Evolutionary conservation across 2,797 vertebrate genomes (phyloP).

Genomic region (Clarias pachynema): DNA sequence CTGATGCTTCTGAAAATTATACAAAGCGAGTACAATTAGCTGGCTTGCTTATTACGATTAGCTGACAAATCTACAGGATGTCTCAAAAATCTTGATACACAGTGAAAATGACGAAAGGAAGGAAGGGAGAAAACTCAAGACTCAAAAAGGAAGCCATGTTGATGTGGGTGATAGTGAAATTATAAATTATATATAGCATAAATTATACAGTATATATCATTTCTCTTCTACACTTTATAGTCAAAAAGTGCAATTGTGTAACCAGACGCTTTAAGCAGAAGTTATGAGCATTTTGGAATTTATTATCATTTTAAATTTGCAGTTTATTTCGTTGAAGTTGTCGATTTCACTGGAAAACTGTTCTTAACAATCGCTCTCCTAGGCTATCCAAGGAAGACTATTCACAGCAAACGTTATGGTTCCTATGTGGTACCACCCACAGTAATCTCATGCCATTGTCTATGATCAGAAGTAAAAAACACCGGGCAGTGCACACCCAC

Average conservation of each 20-base stretch:
- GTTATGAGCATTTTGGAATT: neutral
- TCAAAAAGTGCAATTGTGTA: neutral
- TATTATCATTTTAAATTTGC: neutral
- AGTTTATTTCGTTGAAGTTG: neutral
- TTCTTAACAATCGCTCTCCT: neutral
- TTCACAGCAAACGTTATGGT: neutral
- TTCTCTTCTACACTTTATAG: neutral
- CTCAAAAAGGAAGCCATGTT: neutral
- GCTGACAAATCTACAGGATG: no score
- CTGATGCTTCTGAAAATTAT: neutral
- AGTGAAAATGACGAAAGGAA: no score
- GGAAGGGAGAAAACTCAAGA: neutral
- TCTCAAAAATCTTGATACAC: no score
- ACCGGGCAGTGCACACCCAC: neutral
- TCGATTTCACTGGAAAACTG: neutral
- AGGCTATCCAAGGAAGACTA: neutral
- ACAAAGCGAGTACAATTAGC: neutral
- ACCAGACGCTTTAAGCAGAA: neutral
- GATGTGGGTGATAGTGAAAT: neutral
- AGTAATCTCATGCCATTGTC: neutral
- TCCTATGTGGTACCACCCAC: neutral
- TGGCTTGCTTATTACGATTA: no score
- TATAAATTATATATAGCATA: neutral
- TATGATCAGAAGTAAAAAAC: neutral
- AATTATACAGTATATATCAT: neutral